Evolutionary conservation across 1,140 invertebrate species (phyloP), one percentile per base, ranked within the genome.

Genomic region (Dreissena rostriformis): DNA sequence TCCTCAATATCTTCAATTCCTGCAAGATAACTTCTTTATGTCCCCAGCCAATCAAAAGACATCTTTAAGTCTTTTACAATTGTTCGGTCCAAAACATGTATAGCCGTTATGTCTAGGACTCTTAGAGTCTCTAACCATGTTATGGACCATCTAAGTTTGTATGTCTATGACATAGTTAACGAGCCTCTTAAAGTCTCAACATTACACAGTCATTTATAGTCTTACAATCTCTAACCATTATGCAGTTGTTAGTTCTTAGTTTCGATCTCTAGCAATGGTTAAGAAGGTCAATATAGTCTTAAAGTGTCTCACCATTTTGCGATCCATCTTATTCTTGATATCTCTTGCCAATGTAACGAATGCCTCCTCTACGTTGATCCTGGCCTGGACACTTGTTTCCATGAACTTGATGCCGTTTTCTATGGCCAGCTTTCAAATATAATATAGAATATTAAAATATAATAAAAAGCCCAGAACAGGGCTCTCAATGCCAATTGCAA

Each of bases 321-420:
- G 87, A 86, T 93, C 93, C 91, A 93, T 93, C 86, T 94, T 94
- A 72, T 90, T 87, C 77, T 94, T 94, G 63, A 98, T 98, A 93
- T 98, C 97, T 91, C 97, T 96, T 39, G 98, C 98, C 90, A 99
- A 95, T 87, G 97, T 98, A 88, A 97, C 97, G 94, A 94, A 94
- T 72, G 98, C 98, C 91, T 96, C 96, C 91, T 99, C 98, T 82
- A 99, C 99, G 94, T 99, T 99, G 90, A 99, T 97, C 91, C 99
- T 98, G 80, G 97, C 97, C 94, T 99, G 99, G 55, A 98, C 99
- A 88, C 98, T 99, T 28, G 99, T 99, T 95, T 99, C 99, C 96
- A 99, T 97, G 95, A 99, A 99, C 92, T 97, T 96, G 87, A 99
- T 99, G 86, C 97, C 96, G 95, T 99, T 98, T 94, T 99, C 98